phyloP scores from a whole-genome alignment of 2,888 invertebrate genomes.

The Cephus nigrinus region DNA sequence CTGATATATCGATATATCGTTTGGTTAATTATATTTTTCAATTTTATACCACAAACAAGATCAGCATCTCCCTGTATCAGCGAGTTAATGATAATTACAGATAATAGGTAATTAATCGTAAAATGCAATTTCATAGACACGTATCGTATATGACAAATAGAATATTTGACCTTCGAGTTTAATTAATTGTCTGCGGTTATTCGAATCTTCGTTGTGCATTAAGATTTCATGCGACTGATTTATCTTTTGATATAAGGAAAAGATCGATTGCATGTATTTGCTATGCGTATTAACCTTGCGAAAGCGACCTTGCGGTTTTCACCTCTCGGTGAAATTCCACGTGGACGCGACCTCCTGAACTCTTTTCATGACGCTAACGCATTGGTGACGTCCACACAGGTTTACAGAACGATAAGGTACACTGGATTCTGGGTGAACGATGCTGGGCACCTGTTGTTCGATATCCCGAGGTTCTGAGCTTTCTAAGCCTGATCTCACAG shows the following conservation, averaged over 20 bases:
- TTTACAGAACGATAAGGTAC: background rate
- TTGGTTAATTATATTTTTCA: background rate
- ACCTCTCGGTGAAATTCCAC: constrained; percentile 42
- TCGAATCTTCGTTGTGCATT: background rate
- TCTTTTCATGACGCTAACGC: constrained; percentile 32
- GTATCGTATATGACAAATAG: background rate
- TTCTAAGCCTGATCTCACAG: constrained; percentile 49
- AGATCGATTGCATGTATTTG: background rate
- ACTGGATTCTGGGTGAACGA: background rate
- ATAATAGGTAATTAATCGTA: background rate
- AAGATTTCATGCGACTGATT: background rate
- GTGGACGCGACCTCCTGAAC: constrained; percentile 47
- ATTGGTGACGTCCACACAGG: background rate
- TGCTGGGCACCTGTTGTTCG: background rate
- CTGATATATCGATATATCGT: background rate
- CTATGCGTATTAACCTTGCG: constrained; percentile 42
- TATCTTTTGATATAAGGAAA: background rate
- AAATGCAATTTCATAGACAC: background rate
- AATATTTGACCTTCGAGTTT: background rate
- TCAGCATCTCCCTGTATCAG: background rate
- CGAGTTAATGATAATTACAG: background rate
- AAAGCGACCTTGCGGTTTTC: constrained; percentile 43
- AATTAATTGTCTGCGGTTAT: background rate
- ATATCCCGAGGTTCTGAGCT: constrained; percentile 24
- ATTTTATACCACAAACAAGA: background rate